These are phyloP conservation scores for Diadema setosum DNA, from an alignment of 35 echinoderm and acorn worm species.

Conservation along the genomic window DNA sequence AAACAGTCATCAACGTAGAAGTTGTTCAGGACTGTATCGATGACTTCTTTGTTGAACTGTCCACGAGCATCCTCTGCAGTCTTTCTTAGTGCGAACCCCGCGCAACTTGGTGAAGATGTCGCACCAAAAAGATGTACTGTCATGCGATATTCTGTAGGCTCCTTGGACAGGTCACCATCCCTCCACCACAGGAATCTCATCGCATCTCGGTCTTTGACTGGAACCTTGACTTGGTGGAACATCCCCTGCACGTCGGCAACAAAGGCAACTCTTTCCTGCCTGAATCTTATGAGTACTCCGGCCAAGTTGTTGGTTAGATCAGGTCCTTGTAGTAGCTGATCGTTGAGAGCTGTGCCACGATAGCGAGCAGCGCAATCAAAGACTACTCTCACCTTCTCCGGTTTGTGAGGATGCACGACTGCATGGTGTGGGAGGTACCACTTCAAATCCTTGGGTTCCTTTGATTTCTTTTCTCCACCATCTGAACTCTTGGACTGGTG, in stretches of 20 bases:
- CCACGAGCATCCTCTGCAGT: too few species aligned
- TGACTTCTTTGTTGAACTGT: too few species aligned
- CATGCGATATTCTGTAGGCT: conserved; percentile 34
- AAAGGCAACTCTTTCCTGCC: conserved; percentile 14
- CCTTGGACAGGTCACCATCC: conserved; percentile 11
- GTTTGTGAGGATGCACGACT: conserved; percentile 41
- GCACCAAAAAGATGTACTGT: conserved; percentile 53
- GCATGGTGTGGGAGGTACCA: conserved; percentile 61
- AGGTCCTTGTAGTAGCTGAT: conserved; percentile 31
- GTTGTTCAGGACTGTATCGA: too few species aligned
- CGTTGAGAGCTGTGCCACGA: conserved; percentile 38
- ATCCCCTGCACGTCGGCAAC: conserved; percentile 21
- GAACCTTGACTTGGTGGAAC: conserved; percentile 13
- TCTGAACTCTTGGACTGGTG: too few species aligned
- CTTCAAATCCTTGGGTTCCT: conserved; percentile 5
- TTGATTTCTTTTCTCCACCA: too few species aligned
- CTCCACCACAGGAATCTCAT: conserved; percentile 47
- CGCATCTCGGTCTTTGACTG: conserved; percentile 23
- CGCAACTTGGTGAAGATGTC: conserved; percentile 44
- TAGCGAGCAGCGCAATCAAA: conserved; percentile 43
- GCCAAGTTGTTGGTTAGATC: conserved; percentile 29
- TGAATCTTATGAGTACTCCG: conserved; percentile 32
- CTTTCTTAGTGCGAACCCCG: too few species aligned
- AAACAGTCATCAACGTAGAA: too few species aligned
- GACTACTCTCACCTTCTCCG: conserved; percentile 38